phyloP scores from a whole-genome alignment of 2,888 invertebrate species.

The Pycnomerus fuliginosus region DNA sequence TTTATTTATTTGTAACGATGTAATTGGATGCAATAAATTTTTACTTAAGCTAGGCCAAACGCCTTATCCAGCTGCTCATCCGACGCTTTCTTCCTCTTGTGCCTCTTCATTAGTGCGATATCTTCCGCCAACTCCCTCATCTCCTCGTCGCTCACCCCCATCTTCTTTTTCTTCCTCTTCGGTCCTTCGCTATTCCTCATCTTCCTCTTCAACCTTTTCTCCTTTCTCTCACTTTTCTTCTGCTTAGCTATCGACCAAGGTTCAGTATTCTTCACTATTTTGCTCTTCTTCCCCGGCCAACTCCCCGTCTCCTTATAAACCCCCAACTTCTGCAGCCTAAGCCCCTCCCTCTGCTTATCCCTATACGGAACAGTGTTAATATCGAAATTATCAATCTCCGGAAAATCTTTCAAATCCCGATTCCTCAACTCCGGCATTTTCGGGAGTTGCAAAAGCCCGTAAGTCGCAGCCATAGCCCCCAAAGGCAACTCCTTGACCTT shows the following conservation, averaged over 20 bases:
- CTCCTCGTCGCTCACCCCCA: constrained; percentile 61
- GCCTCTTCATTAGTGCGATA: constrained; percentile 78
- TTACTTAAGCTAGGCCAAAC: no score
- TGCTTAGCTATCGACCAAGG: constrained; percentile 79
- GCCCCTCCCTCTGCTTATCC: constrained; percentile 75
- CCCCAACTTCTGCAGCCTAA: constrained; percentile 69
- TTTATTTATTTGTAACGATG: no score
- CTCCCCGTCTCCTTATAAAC: constrained; percentile 69
- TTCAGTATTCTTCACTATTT: constrained; percentile 61
- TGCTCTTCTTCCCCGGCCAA: constrained; percentile 51
- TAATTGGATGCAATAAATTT: no score
- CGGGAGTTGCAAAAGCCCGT: constrained; percentile 87
- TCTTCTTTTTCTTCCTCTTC: constrained; percentile 52
- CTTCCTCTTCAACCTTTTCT: constrained; percentile 63
- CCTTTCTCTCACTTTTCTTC: constrained; percentile 65
- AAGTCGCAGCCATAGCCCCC: constrained; percentile 80
- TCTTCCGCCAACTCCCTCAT: constrained; percentile 77
- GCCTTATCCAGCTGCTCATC: constrained; percentile 66
- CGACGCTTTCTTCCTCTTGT: constrained; percentile 79
- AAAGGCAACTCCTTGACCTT: constrained; percentile 85
- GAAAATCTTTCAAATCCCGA: constrained; percentile 58
- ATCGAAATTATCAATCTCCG: constrained; percentile 64
- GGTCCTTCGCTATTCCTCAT: constrained; percentile 56
- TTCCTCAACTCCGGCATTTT: constrained; percentile 93
- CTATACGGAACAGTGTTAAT: constrained; percentile 73